These are phyloP conservation scores for Graphium colonna DNA, from an alignment of 2,888 invertebrate species.

Conservation along the genomic window DNA sequence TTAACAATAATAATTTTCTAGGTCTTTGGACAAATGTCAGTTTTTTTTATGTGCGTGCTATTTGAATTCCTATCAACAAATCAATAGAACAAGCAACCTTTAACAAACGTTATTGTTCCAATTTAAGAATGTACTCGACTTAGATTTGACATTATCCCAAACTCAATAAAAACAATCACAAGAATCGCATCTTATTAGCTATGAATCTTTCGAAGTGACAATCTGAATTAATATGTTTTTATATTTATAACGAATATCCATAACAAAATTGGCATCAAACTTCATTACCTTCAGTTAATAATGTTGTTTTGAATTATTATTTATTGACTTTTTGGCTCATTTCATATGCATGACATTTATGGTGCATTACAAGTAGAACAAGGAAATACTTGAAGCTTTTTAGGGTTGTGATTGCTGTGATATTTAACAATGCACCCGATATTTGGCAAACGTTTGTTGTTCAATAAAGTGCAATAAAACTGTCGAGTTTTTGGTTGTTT, in stretches of 20 bases:
- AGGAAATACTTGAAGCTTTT: constrained; percentile 25
- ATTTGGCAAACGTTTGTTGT: constrained; percentile 8
- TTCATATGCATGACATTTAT: constrained; percentile 50
- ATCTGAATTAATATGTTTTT: background rate
- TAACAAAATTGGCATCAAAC: constrained; percentile 4
- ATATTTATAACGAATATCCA: background rate
- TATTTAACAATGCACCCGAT: constrained; percentile 14
- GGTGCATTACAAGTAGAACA: constrained; percentile 30
- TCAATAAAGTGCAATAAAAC: constrained; percentile 9
- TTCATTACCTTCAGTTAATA: constrained; percentile 39
- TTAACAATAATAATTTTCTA: background rate
- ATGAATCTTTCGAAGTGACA: background rate
- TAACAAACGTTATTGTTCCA: constrained; percentile 10
- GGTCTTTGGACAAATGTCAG: background rate
- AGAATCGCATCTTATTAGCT: background rate
- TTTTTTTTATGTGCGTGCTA: background rate
- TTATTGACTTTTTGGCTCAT: constrained; percentile 42
- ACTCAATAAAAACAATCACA: background rate
- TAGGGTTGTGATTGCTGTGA: constrained; percentile 39
- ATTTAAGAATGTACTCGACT: constrained; percentile 13
- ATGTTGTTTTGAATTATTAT: constrained; percentile 38
- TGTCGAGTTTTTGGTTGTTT: background rate
- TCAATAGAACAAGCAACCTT: constrained; percentile 8
- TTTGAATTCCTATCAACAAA: constrained; percentile 1
- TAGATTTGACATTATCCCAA: constrained; percentile 21